phyloP scores from a whole-genome alignment of 2,888 invertebrate species.

The Malacosoma neustria region DNA sequence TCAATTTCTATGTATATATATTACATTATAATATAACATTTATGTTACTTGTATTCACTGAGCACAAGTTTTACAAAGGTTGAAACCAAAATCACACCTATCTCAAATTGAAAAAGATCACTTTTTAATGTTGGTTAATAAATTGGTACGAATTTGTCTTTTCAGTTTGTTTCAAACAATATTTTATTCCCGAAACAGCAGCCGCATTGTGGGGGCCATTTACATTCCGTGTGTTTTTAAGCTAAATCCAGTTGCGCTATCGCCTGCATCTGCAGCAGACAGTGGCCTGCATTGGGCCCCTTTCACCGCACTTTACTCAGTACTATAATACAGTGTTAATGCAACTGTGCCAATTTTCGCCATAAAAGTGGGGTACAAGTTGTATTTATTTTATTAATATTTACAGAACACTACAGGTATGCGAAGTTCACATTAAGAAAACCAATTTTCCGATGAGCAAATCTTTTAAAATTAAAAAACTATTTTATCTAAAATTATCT shows the following conservation, averaged over 20 bases:
- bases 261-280: constrained; percentile 22
- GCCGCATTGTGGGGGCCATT: not conserved
- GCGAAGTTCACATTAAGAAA: no score
- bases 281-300: constrained; percentile 22
- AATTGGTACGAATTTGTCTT: no score
- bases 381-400: not conserved
- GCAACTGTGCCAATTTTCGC: not conserved
- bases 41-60: no score
- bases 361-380: not conserved
- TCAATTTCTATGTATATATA: not conserved
- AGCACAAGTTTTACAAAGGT: no score
- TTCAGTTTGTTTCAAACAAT: not conserved
- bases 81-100: no score
- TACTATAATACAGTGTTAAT: constrained; percentile 4
- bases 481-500: no score
- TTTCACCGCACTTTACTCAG: constrained; percentile 23
- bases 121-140: no score
- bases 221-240: constrained; percentile 10
- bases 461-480: no score
- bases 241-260: constrained; percentile 31
- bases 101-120: no score
- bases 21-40: not conserved
- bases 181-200: not conserved
- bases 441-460: no score
- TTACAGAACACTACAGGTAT: no score